Conservation (phyloP, 2,888 invertebrate species). For the Prosapia bicincta region DNA sequence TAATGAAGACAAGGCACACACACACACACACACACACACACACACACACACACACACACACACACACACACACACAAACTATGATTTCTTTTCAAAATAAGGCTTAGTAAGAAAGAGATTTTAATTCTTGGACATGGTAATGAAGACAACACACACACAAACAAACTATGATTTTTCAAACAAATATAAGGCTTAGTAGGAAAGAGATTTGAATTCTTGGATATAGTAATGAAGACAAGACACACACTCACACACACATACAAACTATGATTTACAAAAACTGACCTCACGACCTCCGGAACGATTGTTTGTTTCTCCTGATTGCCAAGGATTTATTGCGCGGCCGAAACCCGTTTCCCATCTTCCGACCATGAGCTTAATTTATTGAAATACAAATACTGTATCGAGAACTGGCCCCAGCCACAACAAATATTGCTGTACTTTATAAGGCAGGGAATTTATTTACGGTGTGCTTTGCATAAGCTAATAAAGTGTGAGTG, state of each 20-base stretch:
- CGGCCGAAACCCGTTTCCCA: constrained; percentile 6
- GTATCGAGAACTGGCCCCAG: neutral
- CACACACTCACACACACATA: neutral
- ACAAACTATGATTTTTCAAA: too few relatives aligned
- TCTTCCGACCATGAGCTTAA: neutral
- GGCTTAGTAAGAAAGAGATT: too few relatives aligned
- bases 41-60: too few relatives aligned
- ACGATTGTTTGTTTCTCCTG: constrained; percentile 30
- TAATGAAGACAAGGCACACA: too few relatives aligned
- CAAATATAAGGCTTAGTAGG: too few relatives aligned
- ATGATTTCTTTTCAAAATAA: too few relatives aligned
- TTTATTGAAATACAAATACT: neutral
- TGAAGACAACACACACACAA: too few relatives aligned
- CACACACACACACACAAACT: too few relatives aligned
- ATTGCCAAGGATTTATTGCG: constrained; percentile 28
- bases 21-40: too few relatives aligned
- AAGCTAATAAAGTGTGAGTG: neutral
- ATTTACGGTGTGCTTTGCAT: neutral
- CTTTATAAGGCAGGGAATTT: neutral
- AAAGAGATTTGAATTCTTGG: too few relatives aligned
- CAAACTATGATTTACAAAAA: constrained; percentile 29
- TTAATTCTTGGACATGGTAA: too few relatives aligned
- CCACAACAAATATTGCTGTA: neutral
- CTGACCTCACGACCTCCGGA: constrained; percentile 27
- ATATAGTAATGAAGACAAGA: neutral